Evolutionary conservation across 2,888 invertebrate genomes (phyloP), one percentile per base, ranked within the genome.

Genomic region (Anthoptus insignis): DNA sequence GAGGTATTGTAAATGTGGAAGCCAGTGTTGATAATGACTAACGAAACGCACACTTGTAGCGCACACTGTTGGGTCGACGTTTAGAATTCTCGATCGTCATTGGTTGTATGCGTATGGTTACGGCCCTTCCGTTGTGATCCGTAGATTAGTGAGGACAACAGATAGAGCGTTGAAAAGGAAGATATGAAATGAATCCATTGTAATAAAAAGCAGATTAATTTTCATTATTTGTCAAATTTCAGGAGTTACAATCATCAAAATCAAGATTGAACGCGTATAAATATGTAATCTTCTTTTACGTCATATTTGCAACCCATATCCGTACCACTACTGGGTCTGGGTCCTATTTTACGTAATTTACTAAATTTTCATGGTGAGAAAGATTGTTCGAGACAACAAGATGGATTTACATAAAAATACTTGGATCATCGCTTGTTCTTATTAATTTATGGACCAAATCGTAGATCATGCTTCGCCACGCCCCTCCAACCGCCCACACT

Each of bases 1-100:
- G 47, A 9, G 14, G 19, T 49, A 24, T 37, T 11, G 13, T 13
- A n/a, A 63, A 34, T 49, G 47, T 49, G 54, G 47, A 22, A 5
- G 52, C 19, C 68, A 64, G 1, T 24, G 14, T 47, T 24, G 34
- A 32, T 47, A 45, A 11, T 49, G n/a, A n/a, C 32, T 32, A 22
- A 49, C 22, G 34, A 34, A 49, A 29, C 59, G 37, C 59, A 67
- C 68, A 69, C 68, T 64, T 81, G 77, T 81, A 78, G 78, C 78
- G 78, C 79, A 77, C 76, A 71, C 7, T 4, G 22, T 42, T 47
- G 47, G 47, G 47, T 24, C 47, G n/a, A 24, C n/a, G 21, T 21
- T 45, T 45, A 11, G 21, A 45, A 4, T 45, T 21, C 13, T 14
- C 21, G 45, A 45, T 13, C 45, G 24, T 24, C 24, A 39, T 56